Conservation (phyloP, 2,888 invertebrate genomes). For the Teinopalpus imperialis region DNA sequence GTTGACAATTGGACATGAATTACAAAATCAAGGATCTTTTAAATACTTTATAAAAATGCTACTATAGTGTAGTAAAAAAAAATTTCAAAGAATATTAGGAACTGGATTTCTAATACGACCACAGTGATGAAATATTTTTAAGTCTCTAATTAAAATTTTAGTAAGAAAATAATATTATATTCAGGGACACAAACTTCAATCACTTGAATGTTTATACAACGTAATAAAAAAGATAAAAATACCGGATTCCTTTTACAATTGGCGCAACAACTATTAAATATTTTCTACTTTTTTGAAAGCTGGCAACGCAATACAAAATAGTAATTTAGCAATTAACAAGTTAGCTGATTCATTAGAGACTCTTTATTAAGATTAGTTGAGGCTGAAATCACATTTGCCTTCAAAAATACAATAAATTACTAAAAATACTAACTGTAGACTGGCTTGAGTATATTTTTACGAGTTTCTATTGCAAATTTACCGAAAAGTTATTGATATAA, state of each 20-base stretch:
- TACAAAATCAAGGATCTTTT: conserved; percentile 24
- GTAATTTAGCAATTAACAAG: too few relatives aligned
- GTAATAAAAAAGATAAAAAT: too few relatives aligned
- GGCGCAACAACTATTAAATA: too few relatives aligned
- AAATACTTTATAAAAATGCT: conserved; percentile 5
- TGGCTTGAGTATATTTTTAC: conserved; percentile 2
- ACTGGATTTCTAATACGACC: conserved; percentile 20
- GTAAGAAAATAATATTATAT: too few relatives aligned
- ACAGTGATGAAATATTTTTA: conserved; percentile 1
- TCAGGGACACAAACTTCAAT: too few relatives aligned
- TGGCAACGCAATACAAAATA: too few relatives aligned
- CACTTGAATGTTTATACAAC: too few relatives aligned
- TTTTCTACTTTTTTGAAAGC: too few relatives aligned
- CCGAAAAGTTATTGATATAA: too few relatives aligned
- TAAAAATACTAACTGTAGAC: conserved; percentile 7
- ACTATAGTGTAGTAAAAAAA: background rate
- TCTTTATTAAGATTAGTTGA: conserved; percentile 13
- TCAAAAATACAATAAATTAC: conserved; percentile 11
- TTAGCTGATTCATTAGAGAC: conserved; percentile 7
- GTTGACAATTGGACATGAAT: conserved; percentile 33
- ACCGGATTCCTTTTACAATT: too few relatives aligned
- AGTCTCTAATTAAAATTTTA: background rate
- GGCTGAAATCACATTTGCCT: conserved; percentile 17
- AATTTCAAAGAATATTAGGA: conserved; percentile 20
- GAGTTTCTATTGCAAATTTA: too few relatives aligned